A percentile compares a stretch with the other conserved stretches of the same genome.
Evolutionary conservation across 2,888 invertebrate genomes (phyloP).

Genomic region (Andrena flavipes): DNA sequence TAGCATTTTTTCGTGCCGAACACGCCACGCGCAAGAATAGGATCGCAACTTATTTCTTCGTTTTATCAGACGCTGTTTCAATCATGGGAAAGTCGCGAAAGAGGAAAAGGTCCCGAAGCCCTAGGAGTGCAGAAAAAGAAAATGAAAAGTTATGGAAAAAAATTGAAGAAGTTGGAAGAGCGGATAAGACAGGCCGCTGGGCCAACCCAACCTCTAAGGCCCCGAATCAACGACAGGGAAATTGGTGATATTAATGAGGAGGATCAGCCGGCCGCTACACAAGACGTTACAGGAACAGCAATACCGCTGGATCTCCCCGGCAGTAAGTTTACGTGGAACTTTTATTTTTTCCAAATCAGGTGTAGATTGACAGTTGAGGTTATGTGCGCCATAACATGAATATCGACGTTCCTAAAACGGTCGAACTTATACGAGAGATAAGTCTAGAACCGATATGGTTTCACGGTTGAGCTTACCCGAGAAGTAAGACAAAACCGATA

Average conservation of each 20-base stretch:
- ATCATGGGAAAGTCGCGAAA: neutral
- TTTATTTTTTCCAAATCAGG: neutral
- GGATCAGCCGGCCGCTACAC: neutral
- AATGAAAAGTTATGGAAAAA: neutral
- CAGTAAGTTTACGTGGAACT: constrained; percentile 1
- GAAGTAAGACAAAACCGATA: neutral
- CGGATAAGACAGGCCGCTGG: neutral
- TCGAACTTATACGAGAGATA: constrained; percentile 5
- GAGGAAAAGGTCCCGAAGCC: neutral
- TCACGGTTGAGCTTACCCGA: constrained; percentile 1
- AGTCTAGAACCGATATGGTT: neutral
- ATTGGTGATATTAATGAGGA: neutral
- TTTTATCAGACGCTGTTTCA: neutral
- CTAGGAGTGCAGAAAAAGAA: neutral
- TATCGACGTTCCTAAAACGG: neutral
- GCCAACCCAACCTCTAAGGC: neutral
- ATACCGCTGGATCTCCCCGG: neutral
- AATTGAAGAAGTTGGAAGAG: neutral
- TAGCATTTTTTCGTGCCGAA: neutral
- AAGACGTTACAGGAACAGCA: neutral
- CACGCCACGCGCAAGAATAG: neutral
- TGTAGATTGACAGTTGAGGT: neutral
- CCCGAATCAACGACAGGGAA: neutral
- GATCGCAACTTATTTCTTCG: neutral
- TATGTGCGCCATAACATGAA: neutral